phyloP scores from a whole-genome alignment of 2,113 vertebrate genomes.

The Periophthalmodon schlosseri region DNA sequence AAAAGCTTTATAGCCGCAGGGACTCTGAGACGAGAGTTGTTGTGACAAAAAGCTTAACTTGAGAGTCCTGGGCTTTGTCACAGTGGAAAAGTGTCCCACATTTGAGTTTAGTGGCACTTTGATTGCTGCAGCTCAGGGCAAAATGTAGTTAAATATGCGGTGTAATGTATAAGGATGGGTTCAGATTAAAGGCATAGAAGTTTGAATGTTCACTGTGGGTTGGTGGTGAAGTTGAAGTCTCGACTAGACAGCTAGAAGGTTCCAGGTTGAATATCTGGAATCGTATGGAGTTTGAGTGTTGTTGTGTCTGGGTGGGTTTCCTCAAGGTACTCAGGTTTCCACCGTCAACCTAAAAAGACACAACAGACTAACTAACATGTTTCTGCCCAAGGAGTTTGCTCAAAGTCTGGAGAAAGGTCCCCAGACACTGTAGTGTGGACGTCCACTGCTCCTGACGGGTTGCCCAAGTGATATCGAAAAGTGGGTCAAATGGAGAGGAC shows the following conservation, averaged over 20 bases:
- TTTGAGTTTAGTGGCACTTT: not conserved
- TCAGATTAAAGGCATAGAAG: not conserved
- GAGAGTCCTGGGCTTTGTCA: constrained; percentile 16
- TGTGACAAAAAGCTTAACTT: constrained; percentile 39
- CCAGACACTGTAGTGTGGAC: too few species aligned
- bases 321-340: not conserved
- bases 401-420: too few species aligned
- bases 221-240: not conserved
- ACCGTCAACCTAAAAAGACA: not conserved
- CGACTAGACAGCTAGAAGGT: not conserved
- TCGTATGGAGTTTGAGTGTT: not conserved
- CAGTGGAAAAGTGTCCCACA: constrained; percentile 4
- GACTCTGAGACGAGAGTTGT: constrained; percentile 30
- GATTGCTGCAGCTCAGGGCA: constrained; percentile 7
- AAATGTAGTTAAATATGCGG: not conserved
- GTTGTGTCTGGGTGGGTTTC: not conserved
- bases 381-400: not conserved
- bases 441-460: too few species aligned
- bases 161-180: not conserved
- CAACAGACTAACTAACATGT: not conserved
- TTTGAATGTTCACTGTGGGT: not conserved
- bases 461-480: too few species aligned
- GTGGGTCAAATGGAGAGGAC: too few species aligned
- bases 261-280: not conserved
- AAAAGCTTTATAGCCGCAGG: constrained; percentile 38